These are phyloP conservation scores for Torymus texanus DNA, from an alignment of 2,888 invertebrate genomes.

Conservation along the genomic window DNA sequence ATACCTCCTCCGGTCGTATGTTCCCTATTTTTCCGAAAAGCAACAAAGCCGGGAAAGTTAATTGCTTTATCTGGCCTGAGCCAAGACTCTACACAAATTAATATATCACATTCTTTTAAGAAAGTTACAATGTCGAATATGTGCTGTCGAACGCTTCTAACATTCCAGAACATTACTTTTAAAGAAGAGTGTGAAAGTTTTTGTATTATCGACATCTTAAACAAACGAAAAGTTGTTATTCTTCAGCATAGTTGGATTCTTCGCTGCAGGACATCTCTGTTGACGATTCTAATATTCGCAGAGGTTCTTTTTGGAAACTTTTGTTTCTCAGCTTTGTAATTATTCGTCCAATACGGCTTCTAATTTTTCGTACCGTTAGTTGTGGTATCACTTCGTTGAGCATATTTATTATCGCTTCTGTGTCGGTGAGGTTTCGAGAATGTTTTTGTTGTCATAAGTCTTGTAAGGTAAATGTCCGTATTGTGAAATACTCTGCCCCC, in stretches of 20 bases:
- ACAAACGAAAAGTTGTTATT: not conserved
- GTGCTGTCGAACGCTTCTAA: conserved; percentile 2
- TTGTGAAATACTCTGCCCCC: too few species aligned
- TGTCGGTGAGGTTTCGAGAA: too few species aligned
- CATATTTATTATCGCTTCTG: not conserved
- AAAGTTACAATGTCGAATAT: not conserved
- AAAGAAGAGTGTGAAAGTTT: not conserved
- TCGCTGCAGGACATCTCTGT: not conserved
- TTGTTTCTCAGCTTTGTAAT: not conserved
- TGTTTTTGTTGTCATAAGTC: too few species aligned
- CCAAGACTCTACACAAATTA: conserved; percentile 32
- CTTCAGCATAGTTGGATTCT: not conserved
- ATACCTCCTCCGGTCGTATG: conserved; percentile 42
- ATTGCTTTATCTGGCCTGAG: not conserved
- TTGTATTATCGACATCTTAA: not conserved
- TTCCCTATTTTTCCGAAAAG: conserved; percentile 17
- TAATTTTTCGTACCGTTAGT: not conserved
- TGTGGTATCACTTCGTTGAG: not conserved
- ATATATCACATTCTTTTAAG: conserved; percentile 3
- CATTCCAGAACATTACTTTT: conserved; percentile 33
- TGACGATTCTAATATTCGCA: not conserved
- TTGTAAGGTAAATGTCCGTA: too few species aligned
- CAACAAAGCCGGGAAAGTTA: conserved; percentile 19
- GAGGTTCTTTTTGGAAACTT: too few species aligned
- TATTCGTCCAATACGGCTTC: not conserved